Percentiles rank a stretch among this genome's conserved stretches.
Evolutionary conservation across 2,797 vertebrate genomes (phyloP).

Genomic region (Brotula barbata): DNA sequence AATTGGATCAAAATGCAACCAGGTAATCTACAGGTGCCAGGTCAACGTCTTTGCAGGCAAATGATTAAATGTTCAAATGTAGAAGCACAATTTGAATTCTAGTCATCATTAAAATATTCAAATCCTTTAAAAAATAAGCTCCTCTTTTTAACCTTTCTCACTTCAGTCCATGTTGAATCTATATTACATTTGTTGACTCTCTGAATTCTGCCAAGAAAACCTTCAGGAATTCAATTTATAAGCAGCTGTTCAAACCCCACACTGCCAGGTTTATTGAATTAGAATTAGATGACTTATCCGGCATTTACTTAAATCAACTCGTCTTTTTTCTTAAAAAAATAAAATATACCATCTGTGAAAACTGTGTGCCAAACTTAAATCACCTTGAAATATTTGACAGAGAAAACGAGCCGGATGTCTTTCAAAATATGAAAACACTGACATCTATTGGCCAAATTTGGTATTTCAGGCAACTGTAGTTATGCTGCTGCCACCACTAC

Average conservation of each 20-base stretch:
- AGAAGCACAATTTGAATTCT: too few species aligned
- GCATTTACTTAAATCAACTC: constrained; percentile 7
- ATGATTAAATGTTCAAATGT: too few species aligned
- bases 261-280: background rate
- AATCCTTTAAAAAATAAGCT: too few species aligned
- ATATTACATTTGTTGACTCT: background rate
- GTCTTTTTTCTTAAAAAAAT: background rate
- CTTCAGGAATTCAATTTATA: background rate
- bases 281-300: background rate
- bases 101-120: too few species aligned
- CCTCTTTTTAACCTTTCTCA: too few species aligned
- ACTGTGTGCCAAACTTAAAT: constrained; percentile 16
- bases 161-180: background rate
- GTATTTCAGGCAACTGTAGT: background rate
- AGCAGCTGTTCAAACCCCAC: background rate
- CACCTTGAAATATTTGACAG: constrained; percentile 15
- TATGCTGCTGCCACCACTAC: background rate
- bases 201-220: background rate
- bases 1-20: too few species aligned
- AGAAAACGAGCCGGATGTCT: constrained; percentile 21
- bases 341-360: constrained; percentile 22
- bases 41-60: too few species aligned
- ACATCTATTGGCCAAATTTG: background rate
- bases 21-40: too few species aligned
- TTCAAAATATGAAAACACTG: constrained; percentile 26